Percentiles rank a stretch among this genome's conserved stretches.
Conservation (phyloP, 2,113 vertebrate species). For the Anoura caudifer region DNA sequence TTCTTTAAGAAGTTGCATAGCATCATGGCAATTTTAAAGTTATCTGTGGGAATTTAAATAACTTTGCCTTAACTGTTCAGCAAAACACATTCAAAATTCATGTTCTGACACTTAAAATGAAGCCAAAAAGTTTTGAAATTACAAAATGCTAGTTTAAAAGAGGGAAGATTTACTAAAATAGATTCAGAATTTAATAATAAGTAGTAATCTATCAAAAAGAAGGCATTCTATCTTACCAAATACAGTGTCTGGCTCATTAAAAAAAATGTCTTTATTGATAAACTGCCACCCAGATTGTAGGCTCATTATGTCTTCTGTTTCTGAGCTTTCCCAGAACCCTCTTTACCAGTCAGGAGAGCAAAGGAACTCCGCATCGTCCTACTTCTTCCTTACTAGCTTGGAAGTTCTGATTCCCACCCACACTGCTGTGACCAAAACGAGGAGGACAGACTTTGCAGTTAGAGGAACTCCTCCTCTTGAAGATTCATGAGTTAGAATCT, state of each 20-base stretch:
- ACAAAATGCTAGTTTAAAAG: constrained; percentile 9
- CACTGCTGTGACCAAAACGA: neutral
- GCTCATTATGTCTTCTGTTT: neutral
- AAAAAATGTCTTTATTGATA: neutral
- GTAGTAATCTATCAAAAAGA: neutral
- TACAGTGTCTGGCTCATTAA: neutral
- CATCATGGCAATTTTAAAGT: neutral
- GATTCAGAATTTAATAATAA: neutral
- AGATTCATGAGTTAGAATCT: neutral
- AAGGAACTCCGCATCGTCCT: neutral
- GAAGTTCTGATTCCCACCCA: neutral
- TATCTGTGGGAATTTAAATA: neutral
- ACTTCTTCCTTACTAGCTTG: neutral
- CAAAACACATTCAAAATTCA: constrained; percentile 23
- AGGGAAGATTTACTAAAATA: neutral
- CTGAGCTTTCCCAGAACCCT: neutral
- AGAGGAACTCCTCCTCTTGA: neutral
- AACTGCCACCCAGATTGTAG: neutral
- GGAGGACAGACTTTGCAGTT: neutral
- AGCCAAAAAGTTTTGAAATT: neutral
- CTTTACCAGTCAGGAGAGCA: neutral
- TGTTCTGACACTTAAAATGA: constrained; percentile 22
- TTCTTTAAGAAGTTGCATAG: neutral
- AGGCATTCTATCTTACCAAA: neutral
- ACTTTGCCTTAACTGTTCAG: neutral